Percentiles rank a stretch among this genome's conserved stretches.
These are phyloP conservation scores for Melanotus villosus DNA, from an alignment of 2,888 invertebrate genomes.

Conservation along the genomic window DNA sequence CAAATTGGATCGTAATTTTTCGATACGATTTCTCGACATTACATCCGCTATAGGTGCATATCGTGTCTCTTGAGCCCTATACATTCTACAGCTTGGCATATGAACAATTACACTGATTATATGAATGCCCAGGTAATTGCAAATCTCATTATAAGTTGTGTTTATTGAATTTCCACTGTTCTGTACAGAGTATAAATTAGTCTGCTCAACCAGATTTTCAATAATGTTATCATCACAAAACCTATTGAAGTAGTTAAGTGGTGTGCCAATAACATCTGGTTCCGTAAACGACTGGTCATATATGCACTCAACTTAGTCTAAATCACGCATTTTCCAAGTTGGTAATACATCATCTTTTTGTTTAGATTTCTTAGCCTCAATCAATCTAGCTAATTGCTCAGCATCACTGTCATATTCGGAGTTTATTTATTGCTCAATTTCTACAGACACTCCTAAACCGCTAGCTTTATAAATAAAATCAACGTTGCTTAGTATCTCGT, in stretches of 20 bases:
- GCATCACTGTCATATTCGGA: too few species aligned
- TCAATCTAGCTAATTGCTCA: too few species aligned
- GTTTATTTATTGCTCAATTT: too few species aligned
- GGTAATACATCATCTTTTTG: too few species aligned
- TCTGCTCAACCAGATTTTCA: constrained; percentile 45
- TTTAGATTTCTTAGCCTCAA: too few species aligned
- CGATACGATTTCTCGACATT: constrained; percentile 53
- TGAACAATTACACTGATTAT: constrained; percentile 48
- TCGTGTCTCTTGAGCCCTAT: constrained; percentile 52
- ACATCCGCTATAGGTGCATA: constrained; percentile 40
- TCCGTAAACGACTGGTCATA: constrained; percentile 20
- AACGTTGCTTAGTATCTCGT: not conserved
- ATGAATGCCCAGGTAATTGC: constrained; percentile 51
- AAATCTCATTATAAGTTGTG: constrained; percentile 49
- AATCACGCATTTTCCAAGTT: too few species aligned
- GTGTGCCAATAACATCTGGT: not conserved
- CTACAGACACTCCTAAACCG: too few species aligned
- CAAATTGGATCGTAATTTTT: constrained; percentile 39
- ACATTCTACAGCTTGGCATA: constrained; percentile 53
- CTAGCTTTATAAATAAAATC: too few species aligned
- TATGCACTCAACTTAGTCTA: not conserved
- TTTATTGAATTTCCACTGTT: constrained; percentile 46
- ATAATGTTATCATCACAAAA: constrained; percentile 20
- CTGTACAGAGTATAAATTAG: constrained; percentile 52
- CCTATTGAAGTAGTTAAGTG: constrained; percentile 19